phyloP scores from a whole-genome alignment of 2,797 vertebrate genomes.

The Peromyscus attwateri region DNA sequence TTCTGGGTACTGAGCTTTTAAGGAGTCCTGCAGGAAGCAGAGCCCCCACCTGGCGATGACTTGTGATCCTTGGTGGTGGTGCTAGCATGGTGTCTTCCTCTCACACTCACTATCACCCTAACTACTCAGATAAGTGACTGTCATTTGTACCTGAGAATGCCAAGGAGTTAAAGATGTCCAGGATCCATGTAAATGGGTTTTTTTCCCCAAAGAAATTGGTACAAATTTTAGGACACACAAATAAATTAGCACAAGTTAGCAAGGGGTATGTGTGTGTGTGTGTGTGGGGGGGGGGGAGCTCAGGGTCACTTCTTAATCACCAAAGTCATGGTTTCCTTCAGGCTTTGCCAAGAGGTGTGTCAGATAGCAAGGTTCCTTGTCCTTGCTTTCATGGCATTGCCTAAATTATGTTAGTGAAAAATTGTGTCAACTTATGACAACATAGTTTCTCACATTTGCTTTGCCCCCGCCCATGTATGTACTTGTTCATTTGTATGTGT shows the following conservation, averaged over 20 bases:
- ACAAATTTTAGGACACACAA: neutral
- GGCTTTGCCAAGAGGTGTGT: neutral
- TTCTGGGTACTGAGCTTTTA: neutral
- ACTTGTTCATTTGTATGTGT: neutral
- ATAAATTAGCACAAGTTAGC: neutral
- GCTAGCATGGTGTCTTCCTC: neutral
- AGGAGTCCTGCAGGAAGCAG: neutral
- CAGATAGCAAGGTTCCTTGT: neutral
- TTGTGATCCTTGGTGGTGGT: neutral
- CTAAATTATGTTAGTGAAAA: constrained; percentile 56
- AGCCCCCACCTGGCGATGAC: neutral
- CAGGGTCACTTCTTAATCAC: neutral
- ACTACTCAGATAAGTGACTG: neutral
- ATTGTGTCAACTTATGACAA: neutral
- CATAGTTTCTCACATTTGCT: neutral
- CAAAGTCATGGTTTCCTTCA: neutral
- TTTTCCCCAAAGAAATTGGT: neutral
- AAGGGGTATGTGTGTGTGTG: neutral
- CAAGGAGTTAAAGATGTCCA: neutral
- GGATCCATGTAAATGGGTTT: neutral
- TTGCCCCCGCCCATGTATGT: neutral
- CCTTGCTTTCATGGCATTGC: constrained; percentile 20
- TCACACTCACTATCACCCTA: neutral
- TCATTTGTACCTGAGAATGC: neutral
- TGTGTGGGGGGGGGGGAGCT: too few species aligned